A percentile compares a stretch with the other conserved stretches of the same genome.
Conservation (phyloP, 2,797 vertebrate genomes). For the Linurgus olivaceus region DNA sequence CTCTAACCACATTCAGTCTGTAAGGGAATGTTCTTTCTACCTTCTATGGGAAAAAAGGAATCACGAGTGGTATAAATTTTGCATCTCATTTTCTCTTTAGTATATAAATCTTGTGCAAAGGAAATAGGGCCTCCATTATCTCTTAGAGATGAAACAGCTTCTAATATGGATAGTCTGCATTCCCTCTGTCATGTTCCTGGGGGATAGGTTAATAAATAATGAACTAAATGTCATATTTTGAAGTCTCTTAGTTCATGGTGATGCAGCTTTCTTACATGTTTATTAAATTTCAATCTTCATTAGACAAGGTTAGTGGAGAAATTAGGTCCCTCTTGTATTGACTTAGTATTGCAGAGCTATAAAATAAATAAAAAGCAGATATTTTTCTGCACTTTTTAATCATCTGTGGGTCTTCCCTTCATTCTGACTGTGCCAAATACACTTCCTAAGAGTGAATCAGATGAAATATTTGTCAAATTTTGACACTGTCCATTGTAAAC, state of each 20-base stretch:
- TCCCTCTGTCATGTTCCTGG: conserved; percentile 41
- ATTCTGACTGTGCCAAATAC: neutral
- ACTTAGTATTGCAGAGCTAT: neutral
- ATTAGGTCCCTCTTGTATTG: conserved; percentile 38
- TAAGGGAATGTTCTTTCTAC: neutral
- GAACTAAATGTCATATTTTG: conserved; percentile 67
- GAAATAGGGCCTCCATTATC: conserved; percentile 52
- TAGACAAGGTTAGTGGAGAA: conserved; percentile 39
- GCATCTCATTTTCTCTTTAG: conserved; percentile 45
- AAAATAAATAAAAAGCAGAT: conserved; percentile 28
- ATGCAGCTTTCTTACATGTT: conserved; percentile 44
- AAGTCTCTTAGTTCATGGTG: conserved; percentile 55
- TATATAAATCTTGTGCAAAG: conserved; percentile 51
- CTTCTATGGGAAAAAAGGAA: neutral
- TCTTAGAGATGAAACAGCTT: conserved; percentile 56
- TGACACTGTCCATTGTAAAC: neutral
- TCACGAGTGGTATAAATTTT: conserved; percentile 41
- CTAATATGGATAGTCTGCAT: conserved; percentile 41
- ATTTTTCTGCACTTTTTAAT: neutral
- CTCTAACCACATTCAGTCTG: neutral
- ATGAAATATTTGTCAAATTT: neutral
- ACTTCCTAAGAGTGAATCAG: neutral
- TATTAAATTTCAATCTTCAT: conserved; percentile 66
- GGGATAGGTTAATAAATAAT: conserved; percentile 67
- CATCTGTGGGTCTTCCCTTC: neutral